These are phyloP conservation scores for Blera fallax DNA, from an alignment of 2,888 invertebrate genomes.

Conservation along the genomic window DNA sequence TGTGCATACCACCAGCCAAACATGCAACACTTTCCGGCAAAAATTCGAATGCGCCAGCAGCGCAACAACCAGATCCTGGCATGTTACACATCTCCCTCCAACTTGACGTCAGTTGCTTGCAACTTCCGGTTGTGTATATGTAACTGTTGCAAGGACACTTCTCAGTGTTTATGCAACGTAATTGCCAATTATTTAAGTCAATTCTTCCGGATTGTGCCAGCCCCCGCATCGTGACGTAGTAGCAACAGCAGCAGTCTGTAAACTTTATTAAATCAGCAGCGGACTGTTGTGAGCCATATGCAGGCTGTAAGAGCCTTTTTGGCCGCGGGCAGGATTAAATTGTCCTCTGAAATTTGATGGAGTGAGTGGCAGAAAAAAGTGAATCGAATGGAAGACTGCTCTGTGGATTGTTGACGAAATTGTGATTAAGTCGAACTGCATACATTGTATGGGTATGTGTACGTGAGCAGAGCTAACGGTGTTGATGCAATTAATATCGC, in stretches of 20 bases:
- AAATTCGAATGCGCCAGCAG: constrained; percentile 34
- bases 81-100: not conserved
- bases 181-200: constrained; percentile 63
- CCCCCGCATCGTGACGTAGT: not conserved
- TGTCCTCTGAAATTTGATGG: constrained; percentile 21
- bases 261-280: constrained; percentile 54
- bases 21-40: constrained; percentile 45
- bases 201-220: constrained; percentile 56
- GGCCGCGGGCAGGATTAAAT: constrained; percentile 43
- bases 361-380: not conserved
- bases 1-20: not conserved
- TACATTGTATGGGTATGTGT: not conserved
- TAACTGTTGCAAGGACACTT: constrained; percentile 20
- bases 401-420: constrained; percentile 33
- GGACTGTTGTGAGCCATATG: not conserved
- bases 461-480: constrained; percentile 22
- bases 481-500: constrained; percentile 49
- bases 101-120: constrained; percentile 6
- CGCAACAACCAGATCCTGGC: constrained; percentile 17
- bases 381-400: not conserved
- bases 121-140: constrained; percentile 17
- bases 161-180: constrained; percentile 58
- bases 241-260: constrained; percentile 4
- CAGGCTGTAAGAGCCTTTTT: not conserved
- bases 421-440: constrained; percentile 14